Percentiles rank a stretch among this genome's conserved stretches.
These are phyloP conservation scores for Lordiphosa andalusiaca DNA, from an alignment of 2,888 invertebrate genomes.

Conservation along the genomic window DNA sequence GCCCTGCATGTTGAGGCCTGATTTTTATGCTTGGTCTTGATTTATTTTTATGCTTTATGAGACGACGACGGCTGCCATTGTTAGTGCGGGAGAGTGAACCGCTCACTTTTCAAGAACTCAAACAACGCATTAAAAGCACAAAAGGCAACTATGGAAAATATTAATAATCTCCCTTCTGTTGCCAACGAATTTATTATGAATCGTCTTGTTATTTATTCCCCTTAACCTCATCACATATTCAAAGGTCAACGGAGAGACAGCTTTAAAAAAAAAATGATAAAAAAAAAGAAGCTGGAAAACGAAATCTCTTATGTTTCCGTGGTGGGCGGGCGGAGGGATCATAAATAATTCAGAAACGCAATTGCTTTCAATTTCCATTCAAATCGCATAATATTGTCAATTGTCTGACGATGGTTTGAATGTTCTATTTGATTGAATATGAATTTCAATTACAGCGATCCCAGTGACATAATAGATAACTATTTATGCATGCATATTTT, in stretches of 20 bases:
- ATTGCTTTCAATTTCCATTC: conserved; percentile 14
- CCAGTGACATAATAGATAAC: too few relatives aligned
- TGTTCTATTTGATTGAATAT: conserved; percentile 42
- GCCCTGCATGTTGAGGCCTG: conserved; percentile 47
- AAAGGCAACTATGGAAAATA: conserved; percentile 57
- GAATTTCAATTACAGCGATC: conserved; percentile 42
- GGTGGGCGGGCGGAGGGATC: not conserved
- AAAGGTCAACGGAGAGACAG: conserved; percentile 22
- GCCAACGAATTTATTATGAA: conserved; percentile 51
- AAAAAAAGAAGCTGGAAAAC: conserved; percentile 3
- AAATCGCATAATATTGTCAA: conserved; percentile 23
- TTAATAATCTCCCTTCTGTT: conserved; percentile 53
- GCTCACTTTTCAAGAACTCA: conserved; percentile 62
- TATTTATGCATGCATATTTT: too few relatives aligned
- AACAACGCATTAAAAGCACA: conserved; percentile 54
- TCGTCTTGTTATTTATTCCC: conserved; percentile 49
- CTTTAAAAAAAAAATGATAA: conserved; percentile 20
- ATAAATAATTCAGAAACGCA: conserved; percentile 7
- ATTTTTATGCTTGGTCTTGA: conserved; percentile 54
- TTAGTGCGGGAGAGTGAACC: conserved; percentile 32
- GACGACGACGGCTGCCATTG: conserved; percentile 26
- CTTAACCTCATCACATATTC: conserved; percentile 41
- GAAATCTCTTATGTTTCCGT: conserved; percentile 12
- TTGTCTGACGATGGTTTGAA: conserved; percentile 30
- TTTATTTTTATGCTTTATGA: conserved; percentile 51